Percentiles rank a stretch among this genome's conserved stretches.
These are phyloP conservation scores for Engystomops pustulosus DNA, from an alignment of 2,113 vertebrate species.

Conservation along the genomic window DNA sequence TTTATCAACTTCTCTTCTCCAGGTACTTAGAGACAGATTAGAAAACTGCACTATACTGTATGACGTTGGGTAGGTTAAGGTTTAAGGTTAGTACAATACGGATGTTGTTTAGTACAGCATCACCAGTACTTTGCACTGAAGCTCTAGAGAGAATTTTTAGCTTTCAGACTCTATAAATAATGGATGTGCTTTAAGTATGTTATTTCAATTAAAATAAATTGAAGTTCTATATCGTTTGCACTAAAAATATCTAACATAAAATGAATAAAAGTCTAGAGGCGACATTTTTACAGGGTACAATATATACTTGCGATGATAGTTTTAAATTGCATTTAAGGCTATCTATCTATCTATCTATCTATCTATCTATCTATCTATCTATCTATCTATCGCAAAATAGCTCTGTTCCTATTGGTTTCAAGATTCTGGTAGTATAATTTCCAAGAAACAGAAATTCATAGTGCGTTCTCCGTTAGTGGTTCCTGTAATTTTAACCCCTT, in stretches of 20 bases:
- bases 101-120: neutral
- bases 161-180: neutral
- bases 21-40: too few species aligned
- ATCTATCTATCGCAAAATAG: too few species aligned
- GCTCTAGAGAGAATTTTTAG: neutral
- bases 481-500: too few species aligned
- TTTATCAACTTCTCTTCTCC: too few species aligned
- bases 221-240: neutral
- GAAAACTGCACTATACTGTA: too few species aligned
- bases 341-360: too few species aligned
- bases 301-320: neutral
- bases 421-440: too few species aligned
- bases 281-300: neutral
- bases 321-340: slow-evolving; percentile 1
- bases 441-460: too few species aligned
- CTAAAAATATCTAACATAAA: neutral
- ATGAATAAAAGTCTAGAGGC: neutral
- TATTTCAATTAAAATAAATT: neutral
- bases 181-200: neutral
- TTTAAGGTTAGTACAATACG: neutral
- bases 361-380: too few species aligned
- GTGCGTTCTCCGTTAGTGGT: too few species aligned
- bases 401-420: too few species aligned
- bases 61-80: neutral
- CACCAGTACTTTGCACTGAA: neutral